Conservation (phyloP, 2,113 vertebrate genomes). For the Paralichthys olivaceus region DNA sequence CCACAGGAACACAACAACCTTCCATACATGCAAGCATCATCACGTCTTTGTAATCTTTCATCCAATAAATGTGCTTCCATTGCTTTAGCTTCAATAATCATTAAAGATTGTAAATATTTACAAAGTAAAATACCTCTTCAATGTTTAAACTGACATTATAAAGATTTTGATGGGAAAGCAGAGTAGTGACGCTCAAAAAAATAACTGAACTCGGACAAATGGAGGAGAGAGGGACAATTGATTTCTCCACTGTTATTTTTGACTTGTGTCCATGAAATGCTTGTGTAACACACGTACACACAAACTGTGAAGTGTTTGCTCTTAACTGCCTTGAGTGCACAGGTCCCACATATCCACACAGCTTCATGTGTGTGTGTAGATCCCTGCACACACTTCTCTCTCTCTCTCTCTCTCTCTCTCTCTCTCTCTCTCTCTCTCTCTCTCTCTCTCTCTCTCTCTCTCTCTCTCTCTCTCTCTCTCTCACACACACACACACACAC, state of each 20-base stretch:
- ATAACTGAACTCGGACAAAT: neutral
- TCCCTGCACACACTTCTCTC: neutral
- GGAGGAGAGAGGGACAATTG: neutral
- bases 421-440: neutral
- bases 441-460: neutral
- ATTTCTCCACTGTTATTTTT: neutral
- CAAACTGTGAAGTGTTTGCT: conserved; percentile 7
- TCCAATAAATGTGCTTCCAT: neutral
- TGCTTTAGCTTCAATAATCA: neutral
- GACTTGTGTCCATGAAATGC: conserved; percentile 4
- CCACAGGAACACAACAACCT: neutral
- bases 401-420: neutral
- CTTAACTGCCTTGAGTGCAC: conserved; percentile 17
- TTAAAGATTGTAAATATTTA: neutral
- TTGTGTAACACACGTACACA: neutral
- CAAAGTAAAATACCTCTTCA: no score
- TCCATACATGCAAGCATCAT: neutral
- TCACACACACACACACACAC: conserved; percentile 2
- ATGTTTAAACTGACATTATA: no score
- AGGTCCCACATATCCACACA: conserved; percentile 29
- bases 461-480: neutral
- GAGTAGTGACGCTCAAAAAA: neutral
- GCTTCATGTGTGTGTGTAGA: conserved; percentile 13
- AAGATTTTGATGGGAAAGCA: neutral
- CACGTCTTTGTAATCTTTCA: neutral